Conservation (phyloP, 2,113 vertebrate genomes). For the Cygnus buccinator region DNA sequence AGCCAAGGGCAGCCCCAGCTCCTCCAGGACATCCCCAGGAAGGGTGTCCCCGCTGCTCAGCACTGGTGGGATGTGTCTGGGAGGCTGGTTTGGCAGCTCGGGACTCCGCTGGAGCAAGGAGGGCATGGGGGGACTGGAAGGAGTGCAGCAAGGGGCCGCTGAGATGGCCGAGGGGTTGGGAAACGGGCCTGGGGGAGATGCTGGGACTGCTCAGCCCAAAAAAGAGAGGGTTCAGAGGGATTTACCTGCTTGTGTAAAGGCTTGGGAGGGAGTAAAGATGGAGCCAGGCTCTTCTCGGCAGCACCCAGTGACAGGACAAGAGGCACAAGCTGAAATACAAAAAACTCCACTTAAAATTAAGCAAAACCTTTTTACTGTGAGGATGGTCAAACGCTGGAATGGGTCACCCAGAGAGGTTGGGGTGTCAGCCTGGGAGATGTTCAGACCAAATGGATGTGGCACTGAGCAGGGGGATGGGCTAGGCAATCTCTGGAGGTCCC, state of each 20-base stretch:
- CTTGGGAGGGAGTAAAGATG: background rate
- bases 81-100: too few relatives aligned
- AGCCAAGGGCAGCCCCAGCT: background rate
- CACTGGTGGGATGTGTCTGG: background rate
- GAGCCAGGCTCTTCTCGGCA: too few relatives aligned
- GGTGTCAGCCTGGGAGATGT: background rate
- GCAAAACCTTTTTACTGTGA: background rate
- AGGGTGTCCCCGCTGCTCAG: background rate
- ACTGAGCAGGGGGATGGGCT: background rate
- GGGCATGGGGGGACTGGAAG: background rate
- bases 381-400: background rate
- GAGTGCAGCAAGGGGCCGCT: background rate
- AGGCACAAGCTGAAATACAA: background rate
- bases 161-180: background rate
- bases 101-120: accelerated
- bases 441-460: background rate
- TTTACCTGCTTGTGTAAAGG: background rate
- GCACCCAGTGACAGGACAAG: background rate
- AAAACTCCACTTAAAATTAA: background rate
- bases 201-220: background rate
- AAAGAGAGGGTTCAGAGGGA: background rate
- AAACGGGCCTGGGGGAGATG: background rate
- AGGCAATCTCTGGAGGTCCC: background rate
- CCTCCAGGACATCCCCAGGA: accelerated
- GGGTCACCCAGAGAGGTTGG: background rate